Conservation (phyloP, 2,888 invertebrate genomes). For the Phorcus lineatus region DNA sequence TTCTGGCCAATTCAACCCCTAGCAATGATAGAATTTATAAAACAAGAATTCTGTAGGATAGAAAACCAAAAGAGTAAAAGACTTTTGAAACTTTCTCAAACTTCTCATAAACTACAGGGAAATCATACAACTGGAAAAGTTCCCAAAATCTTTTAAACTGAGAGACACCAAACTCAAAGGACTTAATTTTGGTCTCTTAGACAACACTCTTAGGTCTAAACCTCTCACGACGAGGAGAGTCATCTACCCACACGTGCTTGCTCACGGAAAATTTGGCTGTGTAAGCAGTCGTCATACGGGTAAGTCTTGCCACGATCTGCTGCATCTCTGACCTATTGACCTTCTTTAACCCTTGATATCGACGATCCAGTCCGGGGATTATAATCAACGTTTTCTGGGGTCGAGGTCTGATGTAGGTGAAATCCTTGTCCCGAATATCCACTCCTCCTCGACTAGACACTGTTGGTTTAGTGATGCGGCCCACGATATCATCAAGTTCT, state of each 20-base stretch:
- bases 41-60: too few species aligned
- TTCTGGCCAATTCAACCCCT: too few species aligned
- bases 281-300: conserved; percentile 62
- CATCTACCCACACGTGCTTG: conserved; percentile 62
- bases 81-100: too few species aligned
- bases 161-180: too few species aligned
- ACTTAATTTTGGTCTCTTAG: neutral
- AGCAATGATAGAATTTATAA: too few species aligned
- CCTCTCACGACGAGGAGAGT: neutral
- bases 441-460: conserved; percentile 62
- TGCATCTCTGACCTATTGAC: conserved; percentile 52
- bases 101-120: too few species aligned
- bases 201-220: neutral
- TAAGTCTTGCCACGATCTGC: conserved; percentile 60
- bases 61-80: too few species aligned
- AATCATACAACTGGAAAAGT: too few species aligned
- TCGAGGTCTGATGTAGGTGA: conserved; percentile 54
- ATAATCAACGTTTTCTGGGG: conserved; percentile 62
- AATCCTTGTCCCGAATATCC: conserved; percentile 50
- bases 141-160: too few species aligned
- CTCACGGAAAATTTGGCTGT: conserved; percentile 59
- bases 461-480: conserved; percentile 61
- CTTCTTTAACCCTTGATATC: conserved; percentile 54
- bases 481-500: conserved; percentile 55
- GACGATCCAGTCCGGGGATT: conserved; percentile 58